Conservation (phyloP, 2,797 vertebrate genomes). For the Morelia viridis region DNA sequence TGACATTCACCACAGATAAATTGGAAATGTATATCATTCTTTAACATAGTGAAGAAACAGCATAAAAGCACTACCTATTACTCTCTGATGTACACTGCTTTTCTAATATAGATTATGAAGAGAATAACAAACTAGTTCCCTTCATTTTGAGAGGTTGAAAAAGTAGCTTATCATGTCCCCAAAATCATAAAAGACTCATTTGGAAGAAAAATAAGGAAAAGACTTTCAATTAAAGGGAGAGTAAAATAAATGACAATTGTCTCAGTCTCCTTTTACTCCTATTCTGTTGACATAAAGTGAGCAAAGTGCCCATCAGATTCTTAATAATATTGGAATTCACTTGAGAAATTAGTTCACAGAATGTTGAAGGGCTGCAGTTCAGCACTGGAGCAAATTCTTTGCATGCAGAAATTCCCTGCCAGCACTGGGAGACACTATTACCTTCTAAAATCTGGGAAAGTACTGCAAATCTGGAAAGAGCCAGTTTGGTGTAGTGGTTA, state of each 20-base stretch:
- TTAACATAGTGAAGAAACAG: constrained; percentile 57
- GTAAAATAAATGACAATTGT: constrained; percentile 49
- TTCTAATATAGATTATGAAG: constrained; percentile 59
- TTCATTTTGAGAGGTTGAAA: constrained; percentile 48
- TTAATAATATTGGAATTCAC: constrained; percentile 16
- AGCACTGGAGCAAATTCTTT: background rate
- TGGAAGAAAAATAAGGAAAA: constrained; percentile 41
- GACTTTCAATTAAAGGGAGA: constrained; percentile 48
- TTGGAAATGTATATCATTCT: constrained; percentile 71
- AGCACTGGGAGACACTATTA: background rate
- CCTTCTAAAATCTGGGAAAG: background rate
- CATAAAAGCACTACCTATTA: constrained; percentile 45
- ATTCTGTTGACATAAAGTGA: constrained; percentile 12
- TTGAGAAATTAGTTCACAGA: constrained; percentile 18
- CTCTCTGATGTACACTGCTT: constrained; percentile 52
- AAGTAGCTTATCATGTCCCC: constrained; percentile 55
- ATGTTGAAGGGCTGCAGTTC: background rate
- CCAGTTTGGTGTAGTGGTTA: background rate
- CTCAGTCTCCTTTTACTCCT: constrained; percentile 45
- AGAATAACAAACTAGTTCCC: constrained; percentile 46
- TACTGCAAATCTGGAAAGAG: background rate
- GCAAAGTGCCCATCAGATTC: background rate
- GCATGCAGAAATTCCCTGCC: background rate
- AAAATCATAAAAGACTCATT: constrained; percentile 56
- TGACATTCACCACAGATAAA: constrained; percentile 69